phyloP scores from a whole-genome alignment of 2,888 invertebrate species.

The Cephus runcator region DNA sequence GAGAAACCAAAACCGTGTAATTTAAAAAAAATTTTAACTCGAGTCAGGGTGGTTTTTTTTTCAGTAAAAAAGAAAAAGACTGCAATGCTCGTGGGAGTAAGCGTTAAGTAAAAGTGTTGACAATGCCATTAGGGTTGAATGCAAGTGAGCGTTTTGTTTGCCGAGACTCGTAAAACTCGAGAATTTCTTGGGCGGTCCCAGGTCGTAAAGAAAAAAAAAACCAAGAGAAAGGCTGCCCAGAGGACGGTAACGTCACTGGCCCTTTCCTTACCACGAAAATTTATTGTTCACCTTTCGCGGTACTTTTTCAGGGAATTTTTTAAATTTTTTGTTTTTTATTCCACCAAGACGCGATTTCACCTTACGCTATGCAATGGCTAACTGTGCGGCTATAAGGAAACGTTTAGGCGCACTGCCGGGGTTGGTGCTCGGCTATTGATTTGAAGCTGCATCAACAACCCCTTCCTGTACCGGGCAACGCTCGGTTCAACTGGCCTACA shows the following conservation, averaged over 20 bases:
- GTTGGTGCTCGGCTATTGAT: constrained; percentile 35
- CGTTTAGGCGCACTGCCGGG: constrained; percentile 20
- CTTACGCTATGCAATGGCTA: not conserved
- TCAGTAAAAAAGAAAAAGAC: not conserved
- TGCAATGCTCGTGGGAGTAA: constrained; percentile 32
- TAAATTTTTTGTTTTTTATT: not conserved
- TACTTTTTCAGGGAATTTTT: not conserved
- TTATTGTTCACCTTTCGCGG: not conserved
- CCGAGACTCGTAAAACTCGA: constrained; percentile 35
- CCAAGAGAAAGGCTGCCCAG: no score
- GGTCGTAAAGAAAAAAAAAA: not conserved
- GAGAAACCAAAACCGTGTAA: not conserved
- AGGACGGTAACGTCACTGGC: not conserved
- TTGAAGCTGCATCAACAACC: constrained; percentile 38
- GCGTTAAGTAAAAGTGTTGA: constrained; percentile 44
- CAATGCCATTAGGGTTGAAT: constrained; percentile 42
- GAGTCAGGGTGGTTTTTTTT: constrained; percentile 15
- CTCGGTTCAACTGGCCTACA: constrained; percentile 45
- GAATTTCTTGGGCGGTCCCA: constrained; percentile 20
- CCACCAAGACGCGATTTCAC: not conserved
- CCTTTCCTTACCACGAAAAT: not conserved
- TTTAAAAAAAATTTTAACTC: no score
- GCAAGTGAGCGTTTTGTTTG: constrained; percentile 28
- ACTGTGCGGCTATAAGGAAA: not conserved
- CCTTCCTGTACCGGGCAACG: constrained; percentile 26